These are phyloP conservation scores for Isichthys henryi DNA, from an alignment of 2,113 vertebrate species.

Conservation along the genomic window DNA sequence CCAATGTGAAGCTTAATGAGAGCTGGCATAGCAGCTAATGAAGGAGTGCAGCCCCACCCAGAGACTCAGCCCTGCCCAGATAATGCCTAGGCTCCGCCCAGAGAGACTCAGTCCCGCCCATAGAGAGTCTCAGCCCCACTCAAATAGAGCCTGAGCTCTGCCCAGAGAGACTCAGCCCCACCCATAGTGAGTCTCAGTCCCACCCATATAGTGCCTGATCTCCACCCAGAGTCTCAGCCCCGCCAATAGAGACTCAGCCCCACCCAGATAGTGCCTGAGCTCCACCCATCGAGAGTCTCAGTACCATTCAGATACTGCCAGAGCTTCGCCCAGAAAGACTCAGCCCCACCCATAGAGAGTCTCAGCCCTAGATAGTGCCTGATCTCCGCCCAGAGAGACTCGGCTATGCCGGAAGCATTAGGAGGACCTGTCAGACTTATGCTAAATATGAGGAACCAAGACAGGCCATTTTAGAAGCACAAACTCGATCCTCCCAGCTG, in stretches of 20 bases:
- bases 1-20: conserved; percentile 49
- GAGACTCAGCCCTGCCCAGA: too few species aligned
- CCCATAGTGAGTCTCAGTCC: too few species aligned
- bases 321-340: conserved; percentile 10
- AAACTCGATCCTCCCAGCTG: background rate
- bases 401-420: conserved; percentile 67
- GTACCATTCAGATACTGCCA: background rate
- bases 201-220: too few species aligned
- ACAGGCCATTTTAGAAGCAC: background rate
- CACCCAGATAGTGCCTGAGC: too few species aligned
- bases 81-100: too few species aligned
- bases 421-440: conserved; percentile 60
- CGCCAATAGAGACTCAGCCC: too few species aligned
- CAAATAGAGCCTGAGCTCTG: background rate
- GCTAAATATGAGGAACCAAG: conserved; percentile 37
- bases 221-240: background rate
- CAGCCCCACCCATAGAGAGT: conserved; percentile 10
- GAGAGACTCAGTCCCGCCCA: too few species aligned
- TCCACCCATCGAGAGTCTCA: too few species aligned
- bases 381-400: conserved; percentile 12
- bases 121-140: too few species aligned
- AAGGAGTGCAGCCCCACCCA: too few species aligned
- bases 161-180: background rate
- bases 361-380: background rate
- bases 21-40: conserved; percentile 53